Percentiles rank a stretch among this genome's conserved stretches.
Conservation (phyloP, 2,113 vertebrate genomes). For the Zosterops borbonicus region DNA sequence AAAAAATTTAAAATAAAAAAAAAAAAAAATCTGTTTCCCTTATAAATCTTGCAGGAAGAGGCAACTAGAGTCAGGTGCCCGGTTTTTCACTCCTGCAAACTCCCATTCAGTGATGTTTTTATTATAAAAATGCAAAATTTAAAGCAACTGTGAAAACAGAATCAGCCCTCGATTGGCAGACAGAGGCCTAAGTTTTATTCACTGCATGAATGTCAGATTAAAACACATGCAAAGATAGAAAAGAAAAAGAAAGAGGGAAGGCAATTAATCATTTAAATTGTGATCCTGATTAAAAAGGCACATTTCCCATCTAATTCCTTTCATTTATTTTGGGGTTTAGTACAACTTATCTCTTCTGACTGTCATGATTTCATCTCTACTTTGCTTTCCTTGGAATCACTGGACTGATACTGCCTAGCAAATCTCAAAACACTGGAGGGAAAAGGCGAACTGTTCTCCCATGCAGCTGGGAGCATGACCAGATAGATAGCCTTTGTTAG, state of each 20-base stretch:
- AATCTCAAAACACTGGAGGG: not conserved
- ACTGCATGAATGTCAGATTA: not conserved
- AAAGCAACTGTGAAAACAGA: constrained; percentile 59
- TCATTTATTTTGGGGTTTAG: constrained; percentile 20
- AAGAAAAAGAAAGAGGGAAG: not conserved
- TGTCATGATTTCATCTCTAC: constrained; percentile 27
- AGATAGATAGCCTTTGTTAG: constrained; percentile 22
- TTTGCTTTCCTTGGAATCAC: constrained; percentile 21
- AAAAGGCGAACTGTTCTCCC: not conserved
- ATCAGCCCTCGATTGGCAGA: not conserved
- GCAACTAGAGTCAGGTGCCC: constrained; percentile 12
- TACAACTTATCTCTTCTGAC: not conserved
- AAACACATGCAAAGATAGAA: not conserved
- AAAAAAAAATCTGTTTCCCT: not conserved
- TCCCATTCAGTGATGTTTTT: not conserved
- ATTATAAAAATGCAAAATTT: constrained; percentile 46
- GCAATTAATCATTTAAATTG: constrained; percentile 33
- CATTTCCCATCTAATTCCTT: not conserved
- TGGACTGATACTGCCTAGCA: not conserved
- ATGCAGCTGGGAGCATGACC: not conserved
- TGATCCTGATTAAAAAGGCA: not conserved
- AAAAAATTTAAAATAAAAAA: not conserved
- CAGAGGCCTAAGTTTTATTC: constrained; percentile 25
- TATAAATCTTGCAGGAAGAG: not conserved
- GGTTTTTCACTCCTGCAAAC: not conserved